phyloP scores from a whole-genome alignment of 2,888 invertebrate genomes.

The Drosophila leonis region DNA sequence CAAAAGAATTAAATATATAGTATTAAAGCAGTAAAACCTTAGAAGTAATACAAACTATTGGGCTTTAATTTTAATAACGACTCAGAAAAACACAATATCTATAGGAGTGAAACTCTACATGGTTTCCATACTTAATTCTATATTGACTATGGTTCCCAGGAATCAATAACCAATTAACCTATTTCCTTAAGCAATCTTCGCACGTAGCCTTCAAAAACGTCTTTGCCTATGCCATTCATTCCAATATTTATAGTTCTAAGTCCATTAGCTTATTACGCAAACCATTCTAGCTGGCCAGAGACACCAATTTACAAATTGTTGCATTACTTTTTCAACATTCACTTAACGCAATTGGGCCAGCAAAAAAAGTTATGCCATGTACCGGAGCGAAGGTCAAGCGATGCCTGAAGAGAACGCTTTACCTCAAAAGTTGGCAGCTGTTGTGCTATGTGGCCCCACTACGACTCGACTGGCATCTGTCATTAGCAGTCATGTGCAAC shows the following conservation, averaged over 20 bases:
- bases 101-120: too few relatives aligned
- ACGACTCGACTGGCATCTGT: slow-evolving; percentile 53
- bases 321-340: slow-evolving; percentile 10
- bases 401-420: slow-evolving; percentile 16
- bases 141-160: too few relatives aligned
- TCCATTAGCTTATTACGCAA: slow-evolving; percentile 1
- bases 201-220: neutral
- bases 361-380: neutral
- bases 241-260: neutral
- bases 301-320: slow-evolving; percentile 5
- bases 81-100: too few relatives aligned
- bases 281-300: neutral
- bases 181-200: neutral
- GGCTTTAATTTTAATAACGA: too few relatives aligned
- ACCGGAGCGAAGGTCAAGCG: slow-evolving; percentile 5
- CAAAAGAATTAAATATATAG: too few relatives aligned
- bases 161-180: slow-evolving; percentile 5
- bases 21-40: too few relatives aligned
- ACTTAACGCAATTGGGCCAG: slow-evolving; percentile 29
- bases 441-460: slow-evolving; percentile 10
- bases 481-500: slow-evolving; percentile 49
- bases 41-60: too few relatives aligned
- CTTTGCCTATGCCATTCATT: neutral
- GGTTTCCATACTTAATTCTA: too few relatives aligned
- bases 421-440: slow-evolving; percentile 30